These are phyloP conservation scores for Ptychodera flava DNA, from an alignment of 35 echinoderm and acorn worm genomes.

Conservation along the genomic window DNA sequence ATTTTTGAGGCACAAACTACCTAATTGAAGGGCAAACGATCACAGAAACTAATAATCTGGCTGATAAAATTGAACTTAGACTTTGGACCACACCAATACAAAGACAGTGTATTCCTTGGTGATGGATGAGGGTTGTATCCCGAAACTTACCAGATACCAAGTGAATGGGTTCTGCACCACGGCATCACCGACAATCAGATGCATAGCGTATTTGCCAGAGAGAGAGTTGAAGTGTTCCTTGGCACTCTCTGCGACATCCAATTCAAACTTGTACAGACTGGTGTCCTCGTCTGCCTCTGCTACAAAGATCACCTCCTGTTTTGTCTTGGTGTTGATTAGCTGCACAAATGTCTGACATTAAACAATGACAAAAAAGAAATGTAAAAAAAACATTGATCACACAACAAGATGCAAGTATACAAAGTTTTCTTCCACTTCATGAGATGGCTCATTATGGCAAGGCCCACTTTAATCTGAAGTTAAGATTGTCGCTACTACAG, in stretches of 20 bases:
- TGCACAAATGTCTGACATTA: slow-evolving; percentile 74
- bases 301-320: slow-evolving; percentile 86
- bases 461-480: too few relatives aligned
- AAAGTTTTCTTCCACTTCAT: not conserved
- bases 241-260: slow-evolving; percentile 84
- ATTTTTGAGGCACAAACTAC: too few relatives aligned
- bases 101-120: too few relatives aligned
- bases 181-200: slow-evolving; percentile 88
- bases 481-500: too few relatives aligned
- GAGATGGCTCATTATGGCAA: too few relatives aligned
- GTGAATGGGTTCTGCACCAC: slow-evolving; percentile 82
- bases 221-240: slow-evolving; percentile 79
- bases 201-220: slow-evolving; percentile 73
- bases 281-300: slow-evolving; percentile 47
- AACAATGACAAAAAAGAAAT: slow-evolving; percentile 3
- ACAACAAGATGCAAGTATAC: not conserved
- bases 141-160: slow-evolving; percentile 93
- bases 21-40: too few relatives aligned
- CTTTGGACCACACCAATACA: too few relatives aligned
- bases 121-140: too few relatives aligned
- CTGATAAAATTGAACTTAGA: too few relatives aligned
- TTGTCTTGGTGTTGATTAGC: slow-evolving; percentile 70
- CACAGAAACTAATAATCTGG: too few relatives aligned
- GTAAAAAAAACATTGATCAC: not conserved
- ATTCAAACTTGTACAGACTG: slow-evolving; percentile 44